A percentile compares a stretch with the other conserved stretches of the same genome.
Conservation (phyloP, 2,113 vertebrate genomes). For the Rattus norvegicus region GRCr8 NC_086037.1:66983001-66983500, state of each 20-base stretch:
- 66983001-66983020: background rate
- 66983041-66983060: background rate
- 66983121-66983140: background rate
- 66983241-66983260: background rate
- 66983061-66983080: background rate
- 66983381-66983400: constrained; percentile 79
- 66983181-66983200: background rate
- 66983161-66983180: background rate
- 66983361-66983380: constrained; percentile 74
- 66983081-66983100: background rate
- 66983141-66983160: background rate
- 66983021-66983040: background rate
- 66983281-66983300: background rate
- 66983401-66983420: constrained; percentile 81
- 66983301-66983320: background rate
- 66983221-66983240: background rate
- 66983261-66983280: background rate
- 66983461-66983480: constrained; percentile 82
- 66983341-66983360: constrained; percentile 52
- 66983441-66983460: constrained; percentile 79
- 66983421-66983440: constrained; percentile 83
- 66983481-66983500: constrained; percentile 72
- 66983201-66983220: background rate
- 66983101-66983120: constrained; percentile 33
- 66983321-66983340: background rate